phyloP scores from a whole-genome alignment of 2,113 vertebrate species.

The Aleadryas rufinucha region DNA sequence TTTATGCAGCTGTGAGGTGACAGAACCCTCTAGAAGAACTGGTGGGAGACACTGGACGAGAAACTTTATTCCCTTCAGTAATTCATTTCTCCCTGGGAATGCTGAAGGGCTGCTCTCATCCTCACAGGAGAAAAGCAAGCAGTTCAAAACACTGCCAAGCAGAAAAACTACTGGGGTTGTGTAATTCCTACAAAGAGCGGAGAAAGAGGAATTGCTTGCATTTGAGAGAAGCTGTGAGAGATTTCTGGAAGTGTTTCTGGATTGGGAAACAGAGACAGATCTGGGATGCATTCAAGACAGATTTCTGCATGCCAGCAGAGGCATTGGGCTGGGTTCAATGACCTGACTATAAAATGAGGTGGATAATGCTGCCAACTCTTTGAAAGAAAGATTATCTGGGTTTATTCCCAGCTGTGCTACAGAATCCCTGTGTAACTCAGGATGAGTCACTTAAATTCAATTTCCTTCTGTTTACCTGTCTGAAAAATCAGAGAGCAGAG shows the following conservation, averaged over 20 bases:
- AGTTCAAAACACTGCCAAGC: slow-evolving; percentile 4
- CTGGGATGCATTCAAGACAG: neutral
- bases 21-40: neutral
- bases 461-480: slow-evolving; percentile 41
- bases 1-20: neutral
- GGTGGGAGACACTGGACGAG: neutral
- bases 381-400: slow-evolving; percentile 14
- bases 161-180: neutral
- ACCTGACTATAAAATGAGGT: slow-evolving; percentile 7
- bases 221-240: neutral
- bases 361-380: neutral
- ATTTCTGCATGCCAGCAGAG: neutral
- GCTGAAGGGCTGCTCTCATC: neutral
- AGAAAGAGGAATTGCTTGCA: neutral
- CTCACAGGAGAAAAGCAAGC: neutral
- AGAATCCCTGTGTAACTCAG: neutral
- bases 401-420: slow-evolving; percentile 26
- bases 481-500: neutral
- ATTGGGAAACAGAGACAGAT: neutral
- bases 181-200: neutral
- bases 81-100: neutral
- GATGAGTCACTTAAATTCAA: slow-evolving; percentile 25
- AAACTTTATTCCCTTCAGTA: neutral
- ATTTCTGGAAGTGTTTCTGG: slow-evolving; percentile 32
- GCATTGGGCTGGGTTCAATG: neutral